Evolutionary conservation across 2,888 invertebrate genomes (phyloP).

Genomic region (Drosophila gaucha): DNA sequence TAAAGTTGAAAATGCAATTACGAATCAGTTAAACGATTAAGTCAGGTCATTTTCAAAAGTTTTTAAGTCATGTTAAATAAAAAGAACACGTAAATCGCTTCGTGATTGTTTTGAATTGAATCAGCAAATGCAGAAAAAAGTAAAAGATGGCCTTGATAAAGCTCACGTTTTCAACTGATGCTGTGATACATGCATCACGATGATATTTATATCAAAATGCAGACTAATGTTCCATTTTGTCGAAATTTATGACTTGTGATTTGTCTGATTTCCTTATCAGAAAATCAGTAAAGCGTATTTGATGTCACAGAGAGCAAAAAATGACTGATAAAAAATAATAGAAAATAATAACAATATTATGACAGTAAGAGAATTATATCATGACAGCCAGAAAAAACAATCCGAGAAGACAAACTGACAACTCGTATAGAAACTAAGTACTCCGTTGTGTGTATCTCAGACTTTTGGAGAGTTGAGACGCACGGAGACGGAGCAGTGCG

Average conservation of each 20-base stretch:
- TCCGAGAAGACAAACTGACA: constrained; percentile 20
- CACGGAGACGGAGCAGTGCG: background rate
- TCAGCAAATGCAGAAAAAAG: constrained; percentile 6
- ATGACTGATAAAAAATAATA: constrained; percentile 11
- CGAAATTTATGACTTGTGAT: constrained; percentile 34
- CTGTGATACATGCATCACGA: constrained; percentile 4
- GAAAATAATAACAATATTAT: constrained; percentile 43
- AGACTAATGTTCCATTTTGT: constrained; percentile 15
- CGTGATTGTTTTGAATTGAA: constrained; percentile 20
- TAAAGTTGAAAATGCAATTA: constrained; percentile 4
- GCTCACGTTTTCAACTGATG: background rate
- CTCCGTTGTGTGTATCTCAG: constrained; percentile 16
- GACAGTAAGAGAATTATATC: constrained; percentile 47
- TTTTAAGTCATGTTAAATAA: constrained; percentile 18
- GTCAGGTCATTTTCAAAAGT: constrained; percentile 15
- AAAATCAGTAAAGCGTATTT: constrained; percentile 59
- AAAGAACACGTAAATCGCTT: constrained; percentile 41
- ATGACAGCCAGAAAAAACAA: constrained; percentile 29
- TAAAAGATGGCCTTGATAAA: constrained; percentile 22
- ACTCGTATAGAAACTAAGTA: constrained; percentile 35
- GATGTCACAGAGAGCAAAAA: constrained; percentile 34
- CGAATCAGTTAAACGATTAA: constrained; percentile 11
- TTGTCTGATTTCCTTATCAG: constrained; percentile 23
- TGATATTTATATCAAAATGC: constrained; percentile 25
- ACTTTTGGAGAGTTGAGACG: constrained; percentile 4